Evolutionary conservation across 2,888 invertebrate species (phyloP), one percentile per base, ranked within the genome.

Genomic region (Trichopria drosophilae): DNA sequence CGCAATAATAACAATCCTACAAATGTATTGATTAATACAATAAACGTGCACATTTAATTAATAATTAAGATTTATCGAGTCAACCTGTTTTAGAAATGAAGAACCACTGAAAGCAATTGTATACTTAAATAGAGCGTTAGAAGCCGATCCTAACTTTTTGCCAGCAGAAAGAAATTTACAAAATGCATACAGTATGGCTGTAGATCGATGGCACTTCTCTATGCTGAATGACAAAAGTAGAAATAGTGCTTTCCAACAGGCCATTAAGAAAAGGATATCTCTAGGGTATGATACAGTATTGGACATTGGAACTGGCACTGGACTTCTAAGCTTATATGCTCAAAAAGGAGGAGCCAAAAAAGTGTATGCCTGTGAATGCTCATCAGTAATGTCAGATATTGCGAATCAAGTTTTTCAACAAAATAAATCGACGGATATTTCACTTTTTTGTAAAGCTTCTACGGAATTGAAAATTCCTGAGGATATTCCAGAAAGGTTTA

Each of bases 161-260:
- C 78, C 78, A 58, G 83, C 84, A 10, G 82, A 84, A 63, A 84
- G 84, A 66, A 86, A 86, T 69, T 74, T 87, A 13, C 82, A 87
- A 67, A 84, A 85, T 55, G 76, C 86, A 1, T 84, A 83, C 63
- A 85, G 86, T 69, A 76, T 83, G 56, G 75, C 87, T 50, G 81
- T 90, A 32, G 86, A 87, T 53, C 76, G 89, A 41, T 91, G 91
- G 90, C 90, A 91, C 72, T 90, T 85, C 71, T 78, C 86, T 50
- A 91, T 91, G 90, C 73, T 91, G 19, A 92, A 91, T 76, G 90
- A 91, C 69, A 77, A 73, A 51, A 69, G 73, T 13, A 78, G 91
- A 32, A 91, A 92, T 75, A 69, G 78, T 47, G 80, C 83, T 1
- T 92, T 84, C 68, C 76, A 77, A 44, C 69, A 75, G 43, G 90